Base-by-base conservation (phyloP, 2,113 vertebrate species). In the Rissa tridactyla region DNA sequence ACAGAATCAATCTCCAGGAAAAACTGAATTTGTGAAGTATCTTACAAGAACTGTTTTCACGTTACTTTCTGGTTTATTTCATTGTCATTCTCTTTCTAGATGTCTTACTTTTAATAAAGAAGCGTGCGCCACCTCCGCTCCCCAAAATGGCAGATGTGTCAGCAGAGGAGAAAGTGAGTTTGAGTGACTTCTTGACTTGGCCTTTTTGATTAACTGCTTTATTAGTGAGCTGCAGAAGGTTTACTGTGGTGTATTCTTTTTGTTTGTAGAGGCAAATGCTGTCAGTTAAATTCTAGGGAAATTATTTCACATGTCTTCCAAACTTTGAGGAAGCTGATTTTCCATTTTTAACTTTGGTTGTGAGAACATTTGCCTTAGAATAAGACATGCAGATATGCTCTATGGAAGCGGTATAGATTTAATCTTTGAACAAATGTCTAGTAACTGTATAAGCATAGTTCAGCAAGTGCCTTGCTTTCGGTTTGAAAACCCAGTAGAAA, bases 61-160 rank as follows among this genome's bases (percentile, higher is more conserved):
- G 0, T 58, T 52, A 0, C 19, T 64, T 68, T 30, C 62, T 91
- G 8, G 79, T 18, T 13, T 8, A 2, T 70, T 68, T 71, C 38
- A 3, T 6, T 92, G 12, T 54, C 13, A 0, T 46, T 95, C 58
- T 91, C 68, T 71, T 83, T 68, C 9, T 34, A 99, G 99, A 99
- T 84, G 98, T 99, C 86, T 68, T 99, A 82, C 94, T 99, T 90
- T 93, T 99, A 72, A 97, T 99, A 70, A 99, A 98, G 97, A 99
- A 99, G 97, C 98, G 99, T 20, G 98, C 98, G 0, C 99, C 99
- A 0, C 97, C 98, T 9, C 98, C 98, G 0, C 98, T 98, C 52
- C 99, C 99, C 27, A 99, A 99, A 97, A 99, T 99, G 98, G 94
- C 98, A 32, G 99, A 99, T 0, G 98, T 99, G 91, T 98, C 98